Percentiles rank a stretch among this genome's conserved stretches.
Conservation (phyloP, 2,888 invertebrate genomes). For the Bedellia somnulentella region DNA sequence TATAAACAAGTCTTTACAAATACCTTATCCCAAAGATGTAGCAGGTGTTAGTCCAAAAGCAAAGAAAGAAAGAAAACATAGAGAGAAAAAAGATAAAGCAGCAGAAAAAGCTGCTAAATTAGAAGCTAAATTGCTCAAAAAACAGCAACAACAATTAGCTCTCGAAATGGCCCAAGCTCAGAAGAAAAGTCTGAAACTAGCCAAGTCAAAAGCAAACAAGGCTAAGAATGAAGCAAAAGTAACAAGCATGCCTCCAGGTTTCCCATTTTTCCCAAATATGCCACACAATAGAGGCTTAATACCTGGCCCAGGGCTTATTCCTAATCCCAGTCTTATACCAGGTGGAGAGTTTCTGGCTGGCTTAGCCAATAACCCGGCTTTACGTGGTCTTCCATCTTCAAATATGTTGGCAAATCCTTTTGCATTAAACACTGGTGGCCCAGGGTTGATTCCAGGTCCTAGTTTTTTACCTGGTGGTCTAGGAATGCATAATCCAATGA, state of each 20-base stretch:
- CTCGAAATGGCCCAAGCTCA: constrained; percentile 40
- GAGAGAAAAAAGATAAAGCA: constrained; percentile 49
- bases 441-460: constrained; percentile 65
- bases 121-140: constrained; percentile 45
- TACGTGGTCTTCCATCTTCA: constrained; percentile 36
- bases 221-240: constrained; percentile 32
- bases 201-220: constrained; percentile 32
- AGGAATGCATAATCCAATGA: constrained; percentile 52
- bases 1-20: constrained; percentile 45
- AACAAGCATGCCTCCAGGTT: constrained; percentile 41
- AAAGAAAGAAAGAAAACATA: constrained; percentile 62
- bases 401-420: constrained; percentile 54
- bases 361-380: constrained; percentile 44
- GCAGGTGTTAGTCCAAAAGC: constrained; percentile 59
- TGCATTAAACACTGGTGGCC: constrained; percentile 54
- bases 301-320: constrained; percentile 53
- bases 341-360: constrained; percentile 39
- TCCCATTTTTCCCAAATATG: constrained; percentile 46
- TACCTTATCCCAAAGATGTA: constrained; percentile 51
- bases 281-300: constrained; percentile 57
- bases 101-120: constrained; percentile 29
- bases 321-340: constrained; percentile 51
- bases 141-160: constrained; percentile 45
- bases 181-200: constrained; percentile 34
- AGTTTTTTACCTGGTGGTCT: constrained; percentile 35